These are phyloP conservation scores for Anas acuta DNA, from an alignment of 2,797 vertebrate genomes.

Conservation along the genomic window DNA sequence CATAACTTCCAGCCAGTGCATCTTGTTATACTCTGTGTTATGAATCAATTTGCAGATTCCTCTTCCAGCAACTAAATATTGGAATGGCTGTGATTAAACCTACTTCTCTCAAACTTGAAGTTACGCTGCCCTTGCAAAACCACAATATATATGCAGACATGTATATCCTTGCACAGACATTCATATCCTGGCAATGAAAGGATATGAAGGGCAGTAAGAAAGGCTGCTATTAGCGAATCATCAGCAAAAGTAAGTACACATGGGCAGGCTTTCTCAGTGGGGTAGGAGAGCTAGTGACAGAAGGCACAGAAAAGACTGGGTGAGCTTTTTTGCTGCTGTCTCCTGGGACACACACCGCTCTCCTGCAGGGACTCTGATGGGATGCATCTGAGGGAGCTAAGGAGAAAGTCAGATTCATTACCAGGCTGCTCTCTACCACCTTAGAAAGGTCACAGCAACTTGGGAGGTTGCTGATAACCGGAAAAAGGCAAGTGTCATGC, in stretches of 20 bases:
- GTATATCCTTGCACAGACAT: not conserved
- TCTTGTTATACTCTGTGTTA: not conserved
- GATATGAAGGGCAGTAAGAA: not conserved
- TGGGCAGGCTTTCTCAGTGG: not conserved
- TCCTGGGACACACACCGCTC: not conserved
- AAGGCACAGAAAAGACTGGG: not conserved
- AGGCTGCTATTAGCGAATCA: not conserved
- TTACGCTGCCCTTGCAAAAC: not conserved
- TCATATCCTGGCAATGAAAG: not conserved
- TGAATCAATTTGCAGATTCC: not conserved
- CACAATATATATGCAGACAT: not conserved
- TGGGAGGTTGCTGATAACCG: not conserved
- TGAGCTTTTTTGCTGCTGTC: not conserved
- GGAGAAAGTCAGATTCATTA: not conserved
- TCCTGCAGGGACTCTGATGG: fast-evolving
- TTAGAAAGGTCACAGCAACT: not conserved
- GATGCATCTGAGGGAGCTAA: fast-evolving
- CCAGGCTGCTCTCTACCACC: not conserved
- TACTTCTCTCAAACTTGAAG: not conserved
- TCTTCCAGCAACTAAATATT: not conserved
- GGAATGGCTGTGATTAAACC: not conserved
- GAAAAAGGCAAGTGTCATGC: not conserved
- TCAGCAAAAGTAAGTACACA: not conserved
- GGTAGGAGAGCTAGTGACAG: not conserved
- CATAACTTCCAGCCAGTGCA: not conserved